Base-by-base conservation (phyloP, 2,888 invertebrate genomes). In the Ditula angustiorana region DNA sequence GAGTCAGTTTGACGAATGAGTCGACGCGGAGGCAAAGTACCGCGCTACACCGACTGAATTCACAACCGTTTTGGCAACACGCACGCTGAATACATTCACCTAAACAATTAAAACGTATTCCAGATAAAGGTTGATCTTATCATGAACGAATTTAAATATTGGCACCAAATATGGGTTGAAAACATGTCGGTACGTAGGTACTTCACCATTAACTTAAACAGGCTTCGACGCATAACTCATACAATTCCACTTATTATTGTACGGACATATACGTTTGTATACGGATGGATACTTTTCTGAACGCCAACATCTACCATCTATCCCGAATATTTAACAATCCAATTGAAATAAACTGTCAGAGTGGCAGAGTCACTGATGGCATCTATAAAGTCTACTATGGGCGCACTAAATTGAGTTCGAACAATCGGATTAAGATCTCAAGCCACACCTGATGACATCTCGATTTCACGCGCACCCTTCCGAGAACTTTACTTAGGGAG, bases 401-500 rank as follows among this genome's bases (percentile, higher is more conserved):
- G 68, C 72, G 67, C 71, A 67, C 70, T 78, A 77, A 76, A 78
- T 76, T 72, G 74, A 78, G 67, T 66, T 72, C 53, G 65, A 67
- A 74, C 74, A 80, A 82, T 79, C 75, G 76, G 77, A 83, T 83
- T 83, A 84, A 85, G 74, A 86, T 84, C 78, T 86, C 75, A 68
- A 82, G 73, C 71, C 77, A 80, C 83, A 85, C 81, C 81, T 81
- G 90, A 85, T 79, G 87, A 89, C 87, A 86, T 79, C 77, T 81
- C 74, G 73, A 83, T 88, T 85, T 85, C 82, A 86, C 73, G 78
- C 69, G 72, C 44, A 76, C 73, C 85, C 83, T 90, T 89, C 90
- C 77, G 33, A 80, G 89, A 90, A 87, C 68, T 56, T 16, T 24
- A 19, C 57, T 74, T 67, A 50, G 69, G 69, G 71, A 85, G 86